phyloP scores from a whole-genome alignment of 1,140 invertebrate genomes.

The Ditylenchus dipsaci region DNA sequence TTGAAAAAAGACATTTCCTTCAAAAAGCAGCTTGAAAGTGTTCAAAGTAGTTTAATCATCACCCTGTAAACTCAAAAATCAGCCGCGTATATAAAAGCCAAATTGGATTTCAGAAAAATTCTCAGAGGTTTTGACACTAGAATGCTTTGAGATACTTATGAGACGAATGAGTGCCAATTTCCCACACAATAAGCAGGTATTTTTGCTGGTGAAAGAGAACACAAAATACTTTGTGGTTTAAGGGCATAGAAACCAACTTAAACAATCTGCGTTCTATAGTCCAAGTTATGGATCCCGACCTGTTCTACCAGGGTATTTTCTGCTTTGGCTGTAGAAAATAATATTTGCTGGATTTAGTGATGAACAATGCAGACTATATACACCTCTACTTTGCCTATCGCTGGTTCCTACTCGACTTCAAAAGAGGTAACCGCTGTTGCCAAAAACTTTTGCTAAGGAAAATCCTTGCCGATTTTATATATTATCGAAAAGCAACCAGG shows the following conservation, averaged over 20 bases:
- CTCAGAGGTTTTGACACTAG: conserved; percentile 70
- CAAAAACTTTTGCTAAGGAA: too few relatives aligned
- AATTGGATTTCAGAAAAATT: background rate
- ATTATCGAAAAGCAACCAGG: too few relatives aligned
- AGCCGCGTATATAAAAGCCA: too few relatives aligned
- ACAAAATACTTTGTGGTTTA: too few relatives aligned
- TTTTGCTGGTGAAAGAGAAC: too few relatives aligned
- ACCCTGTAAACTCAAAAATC: too few relatives aligned
- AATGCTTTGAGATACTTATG: conserved; percentile 85
- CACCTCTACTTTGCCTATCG: conserved; percentile 96
- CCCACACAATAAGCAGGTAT: conserved; percentile 67
- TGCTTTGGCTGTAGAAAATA: too few relatives aligned
- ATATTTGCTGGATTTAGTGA: conserved; percentile 64
- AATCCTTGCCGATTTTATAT: too few relatives aligned
- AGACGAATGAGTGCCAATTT: conserved; percentile 82
- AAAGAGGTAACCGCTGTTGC: conserved; percentile 65
- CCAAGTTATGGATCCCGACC: conserved; percentile 80
- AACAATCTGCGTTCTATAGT: conserved; percentile 80
- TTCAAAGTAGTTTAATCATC: too few relatives aligned
- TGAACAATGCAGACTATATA: conserved; percentile 86
- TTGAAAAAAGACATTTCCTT: too few relatives aligned
- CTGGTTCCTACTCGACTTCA: conserved; percentile 78
- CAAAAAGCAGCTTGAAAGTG: too few relatives aligned
- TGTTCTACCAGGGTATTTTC: conserved; percentile 70
- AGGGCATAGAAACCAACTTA: conserved; percentile 86